Percentiles rank a stretch among this genome's conserved stretches.
phyloP scores from a whole-genome alignment of 2,888 invertebrate species.

The Auanema freiburgensis region DNA sequence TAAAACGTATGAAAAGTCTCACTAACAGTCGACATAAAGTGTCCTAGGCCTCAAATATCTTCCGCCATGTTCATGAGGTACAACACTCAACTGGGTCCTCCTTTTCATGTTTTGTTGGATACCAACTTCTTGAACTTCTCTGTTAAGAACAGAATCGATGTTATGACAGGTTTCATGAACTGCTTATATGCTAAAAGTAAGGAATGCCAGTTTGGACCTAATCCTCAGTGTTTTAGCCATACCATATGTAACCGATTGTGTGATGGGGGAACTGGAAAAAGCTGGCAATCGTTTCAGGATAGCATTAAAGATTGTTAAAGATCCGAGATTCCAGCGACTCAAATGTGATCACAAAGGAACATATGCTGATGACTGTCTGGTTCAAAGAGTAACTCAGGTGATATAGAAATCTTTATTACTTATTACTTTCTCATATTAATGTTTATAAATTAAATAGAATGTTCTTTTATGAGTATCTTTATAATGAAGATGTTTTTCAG shows the following conservation, averaged over 20 bases:
- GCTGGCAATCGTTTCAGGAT: slow-evolving; percentile 91
- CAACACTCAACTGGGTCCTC: slow-evolving; percentile 95
- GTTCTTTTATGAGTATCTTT: neutral
- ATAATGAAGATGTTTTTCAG: slow-evolving; percentile 66
- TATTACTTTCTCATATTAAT: slow-evolving; percentile 11
- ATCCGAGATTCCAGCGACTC: slow-evolving; percentile 87
- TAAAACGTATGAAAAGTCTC: slow-evolving; percentile 44
- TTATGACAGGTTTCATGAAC: slow-evolving; percentile 97
- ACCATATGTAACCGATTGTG: slow-evolving; percentile 97
- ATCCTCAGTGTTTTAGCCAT: slow-evolving; percentile 77
- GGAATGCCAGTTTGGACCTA: too few species aligned
- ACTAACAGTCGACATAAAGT: neutral
- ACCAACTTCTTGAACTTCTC: slow-evolving; percentile 99
- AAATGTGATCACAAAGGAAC: slow-evolving; percentile 94
- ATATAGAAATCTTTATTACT: slow-evolving; percentile 18
- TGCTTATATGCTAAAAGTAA: slow-evolving; percentile 91
- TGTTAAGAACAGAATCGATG: slow-evolving; percentile 93
- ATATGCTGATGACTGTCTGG: slow-evolving; percentile 97
- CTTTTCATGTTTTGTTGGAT: slow-evolving; percentile 91
- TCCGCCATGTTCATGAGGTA: slow-evolving; percentile 96
- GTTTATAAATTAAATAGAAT: neutral
- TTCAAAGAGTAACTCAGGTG: slow-evolving; percentile 86
- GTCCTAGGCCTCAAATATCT: slow-evolving; percentile 59
- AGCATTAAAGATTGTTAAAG: slow-evolving; percentile 87
- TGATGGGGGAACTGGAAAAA: slow-evolving; percentile 94